A percentile compares a stretch with the other conserved stretches of the same genome.
Conservation (phyloP, 2,888 invertebrate species). For the Erynnis tages region DNA sequence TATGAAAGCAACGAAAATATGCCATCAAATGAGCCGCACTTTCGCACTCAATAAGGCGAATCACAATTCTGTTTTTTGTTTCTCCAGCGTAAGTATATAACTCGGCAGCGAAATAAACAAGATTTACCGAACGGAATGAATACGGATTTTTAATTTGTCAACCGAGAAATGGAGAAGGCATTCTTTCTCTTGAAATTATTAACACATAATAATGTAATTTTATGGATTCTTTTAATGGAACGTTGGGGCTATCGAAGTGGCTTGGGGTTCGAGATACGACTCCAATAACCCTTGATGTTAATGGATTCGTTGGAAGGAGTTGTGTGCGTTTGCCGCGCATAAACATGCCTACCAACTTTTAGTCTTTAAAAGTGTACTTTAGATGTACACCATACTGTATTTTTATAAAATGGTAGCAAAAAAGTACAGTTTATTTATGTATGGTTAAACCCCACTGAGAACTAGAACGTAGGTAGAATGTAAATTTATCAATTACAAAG, state of each 20-base stretch:
- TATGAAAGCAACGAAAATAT: slow-evolving; percentile 43
- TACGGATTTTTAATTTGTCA: slow-evolving; percentile 65
- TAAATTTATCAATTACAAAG: no score
- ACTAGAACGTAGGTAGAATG: no score
- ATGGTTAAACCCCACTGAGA: no score
- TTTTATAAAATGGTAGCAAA: no score
- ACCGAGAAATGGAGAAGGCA: slow-evolving; percentile 47
- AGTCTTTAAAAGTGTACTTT: not conserved
- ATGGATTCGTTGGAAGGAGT: slow-evolving; percentile 58
- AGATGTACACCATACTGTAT: no score
- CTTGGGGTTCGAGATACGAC: slow-evolving; percentile 63
- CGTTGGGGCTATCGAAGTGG: slow-evolving; percentile 64
- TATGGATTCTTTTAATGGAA: slow-evolving; percentile 79
- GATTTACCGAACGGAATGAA: slow-evolving; percentile 49
- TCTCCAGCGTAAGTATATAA: slow-evolving; percentile 41
- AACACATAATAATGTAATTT: slow-evolving; percentile 81
- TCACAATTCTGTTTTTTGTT: slow-evolving; percentile 46
- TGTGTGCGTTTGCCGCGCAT: slow-evolving; percentile 33
- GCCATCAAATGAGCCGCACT: slow-evolving; percentile 48
- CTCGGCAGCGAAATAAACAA: slow-evolving; percentile 43
- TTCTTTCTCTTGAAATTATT: slow-evolving; percentile 75
- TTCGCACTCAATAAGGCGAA: slow-evolving; percentile 52
- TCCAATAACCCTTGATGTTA: slow-evolving; percentile 71
- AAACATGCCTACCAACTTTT: slow-evolving; percentile 3
- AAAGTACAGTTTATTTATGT: no score